phyloP scores from a whole-genome alignment of 64 coral and sea anemone genomes.

The Pachyseris speciosa region DNA sequence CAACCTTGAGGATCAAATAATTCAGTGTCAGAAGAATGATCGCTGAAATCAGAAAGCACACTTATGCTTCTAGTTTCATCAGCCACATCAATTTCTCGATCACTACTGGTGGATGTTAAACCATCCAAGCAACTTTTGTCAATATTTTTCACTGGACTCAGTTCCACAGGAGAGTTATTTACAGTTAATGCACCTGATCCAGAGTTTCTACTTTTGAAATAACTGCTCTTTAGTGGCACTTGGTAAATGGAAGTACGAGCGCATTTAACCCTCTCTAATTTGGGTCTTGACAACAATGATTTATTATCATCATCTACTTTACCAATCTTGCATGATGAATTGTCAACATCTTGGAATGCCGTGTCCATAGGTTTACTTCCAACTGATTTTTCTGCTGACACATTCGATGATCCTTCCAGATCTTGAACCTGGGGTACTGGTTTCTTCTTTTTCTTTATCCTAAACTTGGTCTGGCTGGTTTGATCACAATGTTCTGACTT shows the following conservation, averaged over 20 bases:
- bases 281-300: not conserved
- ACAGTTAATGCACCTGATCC: not conserved
- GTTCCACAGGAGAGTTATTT: not conserved
- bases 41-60: conserved; percentile 37
- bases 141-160: not conserved
- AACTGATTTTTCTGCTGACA: not conserved
- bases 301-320: not conserved
- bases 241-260: not conserved
- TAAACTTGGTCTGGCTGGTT: conserved; percentile 88
- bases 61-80: conserved; percentile 7
- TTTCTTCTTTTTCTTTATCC: conserved; percentile 84
- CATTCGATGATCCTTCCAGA: not conserved
- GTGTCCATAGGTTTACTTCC: not conserved
- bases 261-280: not conserved
- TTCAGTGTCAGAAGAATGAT: conserved; percentile 21
- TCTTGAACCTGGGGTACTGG: not conserved
- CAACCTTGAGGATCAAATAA: not conserved
- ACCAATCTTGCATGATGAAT: not conserved
- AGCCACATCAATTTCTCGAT: conserved; percentile 4
- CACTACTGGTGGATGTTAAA: not conserved
- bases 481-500: conserved; percentile 69
- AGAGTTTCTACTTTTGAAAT: not conserved
- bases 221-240: not conserved
- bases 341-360: not conserved
- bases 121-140: not conserved